Percentiles rank a stretch among this genome's conserved stretches.
Conservation (phyloP, 2,113 vertebrate genomes). For the Jacana jacana region DNA sequence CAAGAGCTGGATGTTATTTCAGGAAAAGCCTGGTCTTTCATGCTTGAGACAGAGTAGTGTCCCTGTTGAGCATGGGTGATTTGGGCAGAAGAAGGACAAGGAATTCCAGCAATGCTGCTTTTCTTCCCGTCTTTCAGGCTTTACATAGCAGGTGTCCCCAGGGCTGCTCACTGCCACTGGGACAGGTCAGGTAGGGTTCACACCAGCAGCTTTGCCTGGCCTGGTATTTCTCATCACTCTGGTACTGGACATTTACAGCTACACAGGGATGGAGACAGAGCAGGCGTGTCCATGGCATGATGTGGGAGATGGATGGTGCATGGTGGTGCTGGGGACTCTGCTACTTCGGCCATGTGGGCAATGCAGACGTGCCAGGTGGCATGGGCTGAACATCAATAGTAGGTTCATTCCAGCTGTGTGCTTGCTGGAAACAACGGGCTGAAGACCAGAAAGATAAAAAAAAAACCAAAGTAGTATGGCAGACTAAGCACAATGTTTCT, state of each 20-base stretch:
- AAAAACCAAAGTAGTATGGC: not conserved
- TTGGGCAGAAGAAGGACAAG: not conserved
- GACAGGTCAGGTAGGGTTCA: not conserved
- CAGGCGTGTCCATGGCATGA: not conserved
- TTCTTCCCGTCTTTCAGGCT: not conserved
- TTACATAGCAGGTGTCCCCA: not conserved
- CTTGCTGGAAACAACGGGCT: not conserved
- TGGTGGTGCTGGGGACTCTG: not conserved
- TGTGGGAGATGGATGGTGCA: fast-evolving
- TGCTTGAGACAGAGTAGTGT: not conserved
- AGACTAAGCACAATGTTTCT: not conserved
- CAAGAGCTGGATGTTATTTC: conserved; percentile 45
- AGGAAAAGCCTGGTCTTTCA: conserved; percentile 46
- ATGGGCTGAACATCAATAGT: not conserved
- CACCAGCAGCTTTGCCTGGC: not conserved
- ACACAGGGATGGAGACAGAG: not conserved
- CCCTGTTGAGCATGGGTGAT: not conserved
- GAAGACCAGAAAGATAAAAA: not conserved
- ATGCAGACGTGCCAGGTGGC: not conserved
- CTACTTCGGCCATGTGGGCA: not conserved
- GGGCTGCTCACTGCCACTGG: not conserved
- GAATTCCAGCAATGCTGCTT: conserved; percentile 46
- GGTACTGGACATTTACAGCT: not conserved
- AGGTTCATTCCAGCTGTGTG: not conserved
- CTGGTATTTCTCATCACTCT: not conserved